Conservation (phyloP, 2,888 invertebrate species). For the Euclidia mi region DNA sequence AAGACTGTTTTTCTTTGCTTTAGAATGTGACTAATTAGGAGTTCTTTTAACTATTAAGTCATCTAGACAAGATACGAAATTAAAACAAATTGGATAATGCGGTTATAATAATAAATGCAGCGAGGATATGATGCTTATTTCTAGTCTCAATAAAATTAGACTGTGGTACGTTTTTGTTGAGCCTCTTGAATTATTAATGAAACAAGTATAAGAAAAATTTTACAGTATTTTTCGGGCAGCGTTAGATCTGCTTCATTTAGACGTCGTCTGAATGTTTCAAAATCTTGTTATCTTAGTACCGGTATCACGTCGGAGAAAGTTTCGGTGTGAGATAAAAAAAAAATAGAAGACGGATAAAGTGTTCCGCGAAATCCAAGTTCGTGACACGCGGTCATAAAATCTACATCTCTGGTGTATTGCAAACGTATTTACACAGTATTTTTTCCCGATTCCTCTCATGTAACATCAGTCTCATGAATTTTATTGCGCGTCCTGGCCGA, state of each 20-base stretch:
- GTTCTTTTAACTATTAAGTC: not conserved
- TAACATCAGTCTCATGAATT: too few species aligned
- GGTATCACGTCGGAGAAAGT: slow-evolving; percentile 37
- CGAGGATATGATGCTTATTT: slow-evolving; percentile 33
- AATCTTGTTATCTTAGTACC: slow-evolving; percentile 50
- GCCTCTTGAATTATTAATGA: slow-evolving; percentile 47
- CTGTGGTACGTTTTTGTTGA: slow-evolving; percentile 30
- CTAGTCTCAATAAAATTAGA: slow-evolving; percentile 45
- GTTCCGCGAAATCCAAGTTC: too few species aligned
- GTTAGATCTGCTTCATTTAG: slow-evolving; percentile 45
- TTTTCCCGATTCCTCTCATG: too few species aligned
- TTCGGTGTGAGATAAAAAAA: slow-evolving; percentile 31
- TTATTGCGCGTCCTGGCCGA: slow-evolving; percentile 61
- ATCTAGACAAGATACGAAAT: slow-evolving; percentile 24
- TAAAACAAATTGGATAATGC: slow-evolving; percentile 28
- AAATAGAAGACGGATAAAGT: too few species aligned
- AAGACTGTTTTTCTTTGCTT: too few species aligned
- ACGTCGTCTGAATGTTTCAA: slow-evolving; percentile 40
- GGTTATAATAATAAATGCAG: slow-evolving; percentile 32
- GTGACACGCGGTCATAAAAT: too few species aligned
- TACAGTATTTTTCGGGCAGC: slow-evolving; percentile 36
- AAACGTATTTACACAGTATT: too few species aligned
- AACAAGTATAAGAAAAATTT: slow-evolving; percentile 46
- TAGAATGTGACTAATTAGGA: slow-evolving; percentile 1
- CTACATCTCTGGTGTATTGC: too few species aligned